These are phyloP conservation scores for Echiichthys vipera DNA, from an alignment of 2,797 vertebrate genomes.

Conservation along the genomic window DNA sequence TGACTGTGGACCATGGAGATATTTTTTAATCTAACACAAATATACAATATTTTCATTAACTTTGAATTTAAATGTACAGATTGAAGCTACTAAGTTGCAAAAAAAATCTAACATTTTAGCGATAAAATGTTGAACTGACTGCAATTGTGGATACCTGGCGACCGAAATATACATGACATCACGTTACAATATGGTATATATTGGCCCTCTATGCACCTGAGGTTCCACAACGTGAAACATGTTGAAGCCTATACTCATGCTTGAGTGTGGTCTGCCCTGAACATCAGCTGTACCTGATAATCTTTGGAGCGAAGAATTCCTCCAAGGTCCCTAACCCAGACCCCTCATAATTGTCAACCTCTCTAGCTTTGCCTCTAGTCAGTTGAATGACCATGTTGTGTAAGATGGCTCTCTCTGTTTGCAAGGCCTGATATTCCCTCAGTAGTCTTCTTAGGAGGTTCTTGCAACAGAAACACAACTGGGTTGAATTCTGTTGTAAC, in stretches of 20 bases:
- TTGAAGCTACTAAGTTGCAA: not conserved
- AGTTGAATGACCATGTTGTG: rapidly evolving
- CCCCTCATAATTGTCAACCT: rapidly evolving
- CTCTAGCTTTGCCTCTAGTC: rapidly evolving
- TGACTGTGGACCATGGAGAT: no score
- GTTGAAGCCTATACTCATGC: not conserved
- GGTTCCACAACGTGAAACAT: not conserved
- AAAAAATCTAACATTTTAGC: no score
- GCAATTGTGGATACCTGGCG: not conserved
- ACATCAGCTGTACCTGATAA: not conserved
- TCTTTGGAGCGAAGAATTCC: rapidly evolving
- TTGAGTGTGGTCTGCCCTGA: not conserved
- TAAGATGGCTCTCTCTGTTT: constrained; percentile 18
- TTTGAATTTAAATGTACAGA: not conserved
- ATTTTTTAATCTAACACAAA: no score
- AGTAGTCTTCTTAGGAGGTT: constrained; percentile 21
- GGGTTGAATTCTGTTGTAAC: not conserved
- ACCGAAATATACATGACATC: not conserved
- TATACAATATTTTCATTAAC: not conserved
- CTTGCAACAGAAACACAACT: constrained; percentile 27
- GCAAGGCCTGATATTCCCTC: not conserved
- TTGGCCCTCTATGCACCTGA: not conserved
- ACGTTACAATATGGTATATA: not conserved
- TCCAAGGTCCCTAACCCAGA: not conserved
- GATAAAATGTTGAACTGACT: not conserved